Evolutionary conservation across 2,113 vertebrate genomes (phyloP), one percentile per base, ranked within the genome.

Genomic region (Carassius gibelio): DNA sequence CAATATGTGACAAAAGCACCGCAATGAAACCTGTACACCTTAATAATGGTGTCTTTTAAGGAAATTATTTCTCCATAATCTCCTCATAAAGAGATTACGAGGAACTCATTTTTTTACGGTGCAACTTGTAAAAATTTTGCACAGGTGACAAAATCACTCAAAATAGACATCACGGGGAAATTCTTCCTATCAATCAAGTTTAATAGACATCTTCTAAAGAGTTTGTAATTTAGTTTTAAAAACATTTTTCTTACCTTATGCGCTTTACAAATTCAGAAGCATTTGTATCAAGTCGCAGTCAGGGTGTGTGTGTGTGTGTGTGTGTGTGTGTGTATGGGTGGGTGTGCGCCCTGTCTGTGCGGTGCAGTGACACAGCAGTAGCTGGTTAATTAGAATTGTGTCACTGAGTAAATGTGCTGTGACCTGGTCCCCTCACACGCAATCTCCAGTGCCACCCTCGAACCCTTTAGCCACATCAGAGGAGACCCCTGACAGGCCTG

Each of bases 361-460:
- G 68, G 94, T 90, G 93, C 94, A 94, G 94, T 96, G 96, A 95
- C 96, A 96, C 94, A 87, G 87, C 93, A 95, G 94, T 95, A 85
- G 81, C 94, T 92, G 95, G 92, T 95, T 96, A 96, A 96, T 96
- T 96, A 97, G 95, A 96, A 95, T 95, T 92, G 89, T 96, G 95
- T 95, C 96, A 95, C 92, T 92, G 68, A 94, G 94, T 94, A 96
- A 96, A 96, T 96, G 95, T 75, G 91, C 94, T 94, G 94, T 95
- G 95, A 96, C 95, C 95, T 52, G 93, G 94, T 45, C 69, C 71
- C 61, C 66, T 88, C 92, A 15, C 64, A 87, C 86, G 57, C 0
- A 3, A 0, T 71, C 78, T 83, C 75, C 80, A 74, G 50, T 13
- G 48, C 72, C 75, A 62, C 78, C 80, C 90, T 68, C 0, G 15